Percentiles rank a stretch among this genome's conserved stretches.
phyloP scores from a whole-genome alignment of 2,113 vertebrate species.

The Pseudopipra pipra region DNA sequence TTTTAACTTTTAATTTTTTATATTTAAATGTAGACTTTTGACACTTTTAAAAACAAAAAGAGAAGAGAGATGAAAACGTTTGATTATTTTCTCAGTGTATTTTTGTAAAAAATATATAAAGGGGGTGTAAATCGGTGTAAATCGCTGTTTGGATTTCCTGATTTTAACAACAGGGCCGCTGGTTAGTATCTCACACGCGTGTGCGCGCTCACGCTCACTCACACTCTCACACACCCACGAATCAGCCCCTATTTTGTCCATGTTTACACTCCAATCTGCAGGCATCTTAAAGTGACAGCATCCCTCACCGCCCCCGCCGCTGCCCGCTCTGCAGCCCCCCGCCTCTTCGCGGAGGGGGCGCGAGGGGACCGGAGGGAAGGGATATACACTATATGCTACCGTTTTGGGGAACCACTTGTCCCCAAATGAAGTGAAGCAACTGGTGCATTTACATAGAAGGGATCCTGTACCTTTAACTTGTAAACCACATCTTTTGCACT shows the following conservation, averaged over 20 bases:
- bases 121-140: constrained; percentile 97
- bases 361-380: background rate
- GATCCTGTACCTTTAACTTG: constrained; percentile 99
- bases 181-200: constrained; percentile 82
- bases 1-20: constrained; percentile 99
- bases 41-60: constrained; percentile 95
- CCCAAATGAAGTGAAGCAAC: constrained; percentile 47
- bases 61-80: constrained; percentile 93
- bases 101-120: constrained; percentile 99
- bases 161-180: constrained; percentile 89
- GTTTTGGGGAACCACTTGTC: constrained; percentile 13
- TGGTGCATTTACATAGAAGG: constrained; percentile 81
- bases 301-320: constrained; percentile 73
- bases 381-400: constrained; percentile 57
- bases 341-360: background rate
- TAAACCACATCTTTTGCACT: constrained; percentile 92
- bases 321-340: constrained; percentile 28
- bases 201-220: constrained; percentile 68
- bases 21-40: constrained; percentile 99
- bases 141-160: constrained; percentile 98
- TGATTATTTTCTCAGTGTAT: constrained; percentile 99
- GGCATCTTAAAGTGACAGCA: constrained; percentile 97
- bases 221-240: constrained; percentile 71
- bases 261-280: constrained; percentile 99
- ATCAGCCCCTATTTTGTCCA: constrained; percentile 90